Percentiles rank a stretch among this genome's conserved stretches.
Evolutionary conservation across 2,797 vertebrate genomes (phyloP).

Genomic region (Acanthopagrus latus): DNA sequence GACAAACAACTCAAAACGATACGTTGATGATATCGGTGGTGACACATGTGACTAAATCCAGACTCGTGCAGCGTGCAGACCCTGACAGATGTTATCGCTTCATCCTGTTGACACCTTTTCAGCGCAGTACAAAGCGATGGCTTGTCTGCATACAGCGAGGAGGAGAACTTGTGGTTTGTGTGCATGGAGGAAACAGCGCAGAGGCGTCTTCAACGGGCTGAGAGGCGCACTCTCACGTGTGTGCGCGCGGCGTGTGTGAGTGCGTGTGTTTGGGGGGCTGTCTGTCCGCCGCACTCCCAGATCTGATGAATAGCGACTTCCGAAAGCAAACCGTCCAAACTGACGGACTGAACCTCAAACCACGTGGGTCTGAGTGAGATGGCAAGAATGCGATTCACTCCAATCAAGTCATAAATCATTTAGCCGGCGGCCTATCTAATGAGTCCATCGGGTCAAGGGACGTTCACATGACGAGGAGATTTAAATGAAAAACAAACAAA

Average conservation of each 20-base stretch:
- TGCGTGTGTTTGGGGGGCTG: background rate
- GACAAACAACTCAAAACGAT: too few relatives aligned
- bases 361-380: constrained; percentile 35
- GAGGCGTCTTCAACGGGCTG: constrained; percentile 15
- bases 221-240: constrained; percentile 30
- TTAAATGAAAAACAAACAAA: background rate
- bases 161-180: constrained; percentile 36
- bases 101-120: constrained; percentile 74
- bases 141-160: constrained; percentile 20
- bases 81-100: constrained; percentile 50
- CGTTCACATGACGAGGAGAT: constrained; percentile 7
- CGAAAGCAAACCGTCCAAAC: constrained; percentile 58
- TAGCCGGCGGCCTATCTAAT: background rate
- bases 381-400: background rate
- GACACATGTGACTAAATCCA: background rate
- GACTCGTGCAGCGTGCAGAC: background rate
- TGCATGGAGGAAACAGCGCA: constrained; percentile 52
- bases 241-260: background rate
- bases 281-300: background rate
- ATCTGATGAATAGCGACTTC: constrained; percentile 58
- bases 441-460: background rate
- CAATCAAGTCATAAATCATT: background rate
- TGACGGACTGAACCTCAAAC: constrained; percentile 29
- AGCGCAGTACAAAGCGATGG: constrained; percentile 4
- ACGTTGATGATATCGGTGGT: background rate